Conservation (phyloP, 2,113 vertebrate species). For the Rhinolophus ferrumequinum region DNA sequence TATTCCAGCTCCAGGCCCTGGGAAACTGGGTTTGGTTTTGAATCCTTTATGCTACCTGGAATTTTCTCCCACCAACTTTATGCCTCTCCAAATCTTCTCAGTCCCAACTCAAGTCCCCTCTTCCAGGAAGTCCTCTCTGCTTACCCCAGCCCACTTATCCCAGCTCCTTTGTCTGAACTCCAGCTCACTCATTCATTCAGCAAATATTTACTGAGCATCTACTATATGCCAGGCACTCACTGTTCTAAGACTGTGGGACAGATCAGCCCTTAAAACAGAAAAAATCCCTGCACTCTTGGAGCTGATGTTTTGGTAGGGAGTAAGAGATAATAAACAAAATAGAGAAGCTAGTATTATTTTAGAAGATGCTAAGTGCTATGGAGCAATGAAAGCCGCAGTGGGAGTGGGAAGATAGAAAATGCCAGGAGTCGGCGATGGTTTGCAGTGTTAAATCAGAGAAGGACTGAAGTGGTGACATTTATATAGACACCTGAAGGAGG, state of each 20-base stretch:
- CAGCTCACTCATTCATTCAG: not conserved
- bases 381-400: not conserved
- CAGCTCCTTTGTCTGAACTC: not conserved
- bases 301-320: no score
- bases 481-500: not conserved
- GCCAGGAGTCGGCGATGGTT: no score
- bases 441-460: not conserved
- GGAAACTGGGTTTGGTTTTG: not conserved
- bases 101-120: not conserved
- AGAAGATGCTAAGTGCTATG: not conserved
- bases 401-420: not conserved
- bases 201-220: not conserved
- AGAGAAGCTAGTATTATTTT: not conserved
- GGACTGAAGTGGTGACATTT: not conserved
- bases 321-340: not conserved
- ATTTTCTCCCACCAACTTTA: not conserved
- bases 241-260: not conserved
- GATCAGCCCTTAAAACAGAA: not conserved
- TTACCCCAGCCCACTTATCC: not conserved
- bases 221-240: not conserved
- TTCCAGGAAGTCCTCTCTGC: constrained; percentile 12
- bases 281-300: not conserved
- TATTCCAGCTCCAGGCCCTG: not conserved
- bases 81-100: not conserved
- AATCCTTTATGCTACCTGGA: not conserved